Evolutionary conservation across 2,888 invertebrate species (phyloP).

Genomic region (Mesopsocus fuscifrons): DNA sequence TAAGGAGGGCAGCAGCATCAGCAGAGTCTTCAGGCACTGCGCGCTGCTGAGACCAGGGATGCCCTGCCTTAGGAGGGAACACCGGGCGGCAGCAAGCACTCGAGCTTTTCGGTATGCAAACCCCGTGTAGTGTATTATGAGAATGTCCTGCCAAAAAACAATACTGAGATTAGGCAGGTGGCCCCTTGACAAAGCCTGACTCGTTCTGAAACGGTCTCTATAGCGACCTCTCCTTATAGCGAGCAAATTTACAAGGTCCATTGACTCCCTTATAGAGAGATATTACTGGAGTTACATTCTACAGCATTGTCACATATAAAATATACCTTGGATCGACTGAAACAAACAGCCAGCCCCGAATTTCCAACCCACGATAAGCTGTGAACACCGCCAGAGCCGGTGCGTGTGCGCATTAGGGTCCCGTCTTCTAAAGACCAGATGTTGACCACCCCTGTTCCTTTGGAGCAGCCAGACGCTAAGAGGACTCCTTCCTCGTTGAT

Average conservation of each 20-base stretch:
- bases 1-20: constrained; percentile 30
- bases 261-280: constrained; percentile 7
- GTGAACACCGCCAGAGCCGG: constrained; percentile 30
- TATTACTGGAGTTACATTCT: not conserved
- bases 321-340: constrained; percentile 30
- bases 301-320: too few species aligned
- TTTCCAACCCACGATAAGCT: constrained; percentile 32
- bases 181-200: too few species aligned
- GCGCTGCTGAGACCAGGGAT: constrained; percentile 32
- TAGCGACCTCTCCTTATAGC: too few species aligned
- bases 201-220: too few species aligned
- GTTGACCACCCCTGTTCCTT: constrained; percentile 34
- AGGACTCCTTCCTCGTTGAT: constrained; percentile 32
- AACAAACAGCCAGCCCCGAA: constrained; percentile 30
- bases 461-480: constrained; percentile 32
- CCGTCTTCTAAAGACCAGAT: constrained; percentile 40
- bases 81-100: constrained; percentile 30
- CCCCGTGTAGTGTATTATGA: constrained; percentile 27
- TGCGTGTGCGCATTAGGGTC: constrained; percentile 31
- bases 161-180: too few species aligned
- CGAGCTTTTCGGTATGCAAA: constrained; percentile 26
- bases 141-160: too few species aligned
- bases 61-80: constrained; percentile 30
- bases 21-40: constrained; percentile 30
- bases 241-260: too few species aligned